Conservation (phyloP, 2,797 vertebrate genomes). For the Columba guinea region DNA sequence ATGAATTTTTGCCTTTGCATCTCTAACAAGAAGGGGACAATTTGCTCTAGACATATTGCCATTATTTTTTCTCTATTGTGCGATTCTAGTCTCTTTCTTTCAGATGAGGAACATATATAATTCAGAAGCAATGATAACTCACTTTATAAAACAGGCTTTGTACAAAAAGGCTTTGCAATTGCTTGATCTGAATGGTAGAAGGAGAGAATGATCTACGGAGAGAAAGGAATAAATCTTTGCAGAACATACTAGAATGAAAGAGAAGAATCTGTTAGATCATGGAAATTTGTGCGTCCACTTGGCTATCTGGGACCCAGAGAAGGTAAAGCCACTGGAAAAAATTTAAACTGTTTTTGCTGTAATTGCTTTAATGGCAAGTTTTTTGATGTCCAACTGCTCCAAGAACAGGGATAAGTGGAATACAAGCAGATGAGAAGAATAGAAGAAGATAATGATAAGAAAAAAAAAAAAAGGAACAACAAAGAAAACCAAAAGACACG, state of each 20-base stretch:
- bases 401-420: not conserved
- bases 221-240: not conserved
- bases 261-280: not conserved
- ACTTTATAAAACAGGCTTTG: not conserved
- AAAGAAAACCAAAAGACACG: not conserved
- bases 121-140: not conserved
- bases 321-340: not conserved
- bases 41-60: not conserved
- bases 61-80: not conserved
- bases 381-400: not conserved
- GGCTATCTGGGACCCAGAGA: not conserved
- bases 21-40: not conserved
- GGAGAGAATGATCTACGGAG: not conserved
- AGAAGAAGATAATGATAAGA: not conserved
- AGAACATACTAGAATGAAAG: not conserved
- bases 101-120: not conserved
- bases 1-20: not conserved
- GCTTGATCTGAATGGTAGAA: not conserved
- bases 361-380: not conserved
- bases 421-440: not conserved
- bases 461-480: not conserved
- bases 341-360: not conserved
- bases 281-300: not conserved
- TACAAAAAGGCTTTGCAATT: not conserved
- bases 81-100: not conserved